These are phyloP conservation scores for Steinernema khuongi DNA, from an alignment of 1,140 invertebrate genomes.

Conservation along the genomic window DNA sequence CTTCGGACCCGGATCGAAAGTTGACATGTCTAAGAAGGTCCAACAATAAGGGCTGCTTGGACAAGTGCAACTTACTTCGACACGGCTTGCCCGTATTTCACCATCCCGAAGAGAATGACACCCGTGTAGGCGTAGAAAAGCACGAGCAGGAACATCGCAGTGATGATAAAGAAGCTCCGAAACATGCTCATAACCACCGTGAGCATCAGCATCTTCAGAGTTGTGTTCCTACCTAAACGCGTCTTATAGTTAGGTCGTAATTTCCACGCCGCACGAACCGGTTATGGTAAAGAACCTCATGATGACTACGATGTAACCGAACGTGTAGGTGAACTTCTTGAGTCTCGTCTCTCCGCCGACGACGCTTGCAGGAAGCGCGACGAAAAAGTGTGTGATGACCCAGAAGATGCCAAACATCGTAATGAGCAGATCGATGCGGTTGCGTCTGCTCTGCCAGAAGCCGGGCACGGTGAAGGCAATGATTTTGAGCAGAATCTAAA, in stretches of 20 bases:
- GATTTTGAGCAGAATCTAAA: constrained; percentile 94
- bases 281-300: constrained; percentile 97
- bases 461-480: constrained; percentile 95
- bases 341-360: constrained; percentile 26
- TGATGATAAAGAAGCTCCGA: constrained; percentile 99
- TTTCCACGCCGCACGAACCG: constrained; percentile 58
- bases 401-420: constrained; percentile 91
- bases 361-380: constrained; percentile 64
- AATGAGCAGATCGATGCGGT: constrained; percentile 93
- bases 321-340: constrained; percentile 70
- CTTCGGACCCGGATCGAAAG: constrained; percentile 90
- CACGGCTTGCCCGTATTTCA: constrained; percentile 97
- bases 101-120: constrained; percentile 95
- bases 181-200: constrained; percentile 94
- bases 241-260: neutral
- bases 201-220: constrained; percentile 98
- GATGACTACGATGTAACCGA: constrained; percentile 96
- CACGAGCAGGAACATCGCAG: constrained; percentile 97
- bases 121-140: constrained; percentile 97
- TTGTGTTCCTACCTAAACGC: constrained; percentile 64
- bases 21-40: constrained; percentile 70
- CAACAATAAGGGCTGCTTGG: too few relatives aligned
- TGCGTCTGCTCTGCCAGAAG: constrained; percentile 95
- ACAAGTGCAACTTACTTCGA: constrained; percentile 68
- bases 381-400: constrained; percentile 85